Conservation (phyloP, 2,888 invertebrate genomes). For the Lingula anatina region DNA sequence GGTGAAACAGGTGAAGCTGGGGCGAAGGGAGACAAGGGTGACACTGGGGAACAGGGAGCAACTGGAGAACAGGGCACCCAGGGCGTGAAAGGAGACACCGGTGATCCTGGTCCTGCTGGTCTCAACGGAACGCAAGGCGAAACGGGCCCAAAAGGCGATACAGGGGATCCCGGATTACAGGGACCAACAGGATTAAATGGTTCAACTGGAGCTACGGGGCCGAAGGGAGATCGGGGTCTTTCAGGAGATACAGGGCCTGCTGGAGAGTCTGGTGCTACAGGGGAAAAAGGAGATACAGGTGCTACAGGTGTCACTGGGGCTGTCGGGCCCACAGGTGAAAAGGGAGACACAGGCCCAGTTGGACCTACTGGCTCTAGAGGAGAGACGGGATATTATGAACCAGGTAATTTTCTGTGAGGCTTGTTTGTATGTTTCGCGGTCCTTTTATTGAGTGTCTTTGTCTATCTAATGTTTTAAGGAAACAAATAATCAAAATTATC, state of each 20-base stretch:
- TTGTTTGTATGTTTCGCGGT: too few species aligned
- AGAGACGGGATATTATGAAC: too few species aligned
- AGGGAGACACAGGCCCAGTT: slow-evolving; percentile 28
- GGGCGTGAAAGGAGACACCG: slow-evolving; percentile 67
- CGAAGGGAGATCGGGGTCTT: slow-evolving; percentile 27
- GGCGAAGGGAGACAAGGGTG: not conserved
- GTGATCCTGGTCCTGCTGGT: slow-evolving; percentile 70
- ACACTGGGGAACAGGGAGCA: not conserved
- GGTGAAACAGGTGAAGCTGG: too few species aligned
- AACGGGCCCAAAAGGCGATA: slow-evolving; percentile 59
- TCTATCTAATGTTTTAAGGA: too few species aligned
- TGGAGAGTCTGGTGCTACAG: slow-evolving; percentile 27
- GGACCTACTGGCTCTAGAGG: too few species aligned
- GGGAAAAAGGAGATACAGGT: slow-evolving; percentile 29
- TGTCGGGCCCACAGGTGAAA: slow-evolving; percentile 27
- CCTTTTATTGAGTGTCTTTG: too few species aligned
- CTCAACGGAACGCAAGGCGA: slow-evolving; percentile 57
- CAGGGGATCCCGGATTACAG: slow-evolving; percentile 57
- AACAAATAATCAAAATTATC: too few species aligned
- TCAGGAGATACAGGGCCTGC: slow-evolving; percentile 21
- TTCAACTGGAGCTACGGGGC: slow-evolving; percentile 31
- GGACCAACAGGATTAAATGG: slow-evolving; percentile 25
- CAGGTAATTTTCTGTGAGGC: too few species aligned
- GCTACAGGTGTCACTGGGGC: slow-evolving; percentile 18
- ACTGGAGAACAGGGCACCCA: too few species aligned